Evolutionary conservation across 2,797 vertebrate species (phyloP).

Genomic region (Petrocephalus schoutedeni): DNA sequence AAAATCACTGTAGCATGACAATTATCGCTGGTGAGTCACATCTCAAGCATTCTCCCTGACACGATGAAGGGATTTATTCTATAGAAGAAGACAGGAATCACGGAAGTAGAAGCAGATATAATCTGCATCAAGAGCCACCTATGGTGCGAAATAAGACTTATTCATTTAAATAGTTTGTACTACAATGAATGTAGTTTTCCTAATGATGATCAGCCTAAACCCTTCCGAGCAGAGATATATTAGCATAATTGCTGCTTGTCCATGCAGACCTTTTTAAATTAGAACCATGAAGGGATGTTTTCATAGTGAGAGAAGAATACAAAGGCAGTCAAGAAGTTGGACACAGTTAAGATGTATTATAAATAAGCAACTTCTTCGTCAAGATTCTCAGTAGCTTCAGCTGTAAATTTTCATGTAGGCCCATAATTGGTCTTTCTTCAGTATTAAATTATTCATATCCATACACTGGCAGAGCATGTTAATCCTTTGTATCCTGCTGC

Average conservation of each 20-base stretch:
- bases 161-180: background rate
- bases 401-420: background rate
- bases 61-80: background rate
- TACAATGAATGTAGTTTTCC: background rate
- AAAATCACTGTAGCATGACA: background rate
- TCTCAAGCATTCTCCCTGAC: background rate
- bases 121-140: background rate
- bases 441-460: slow-evolving; percentile 23
- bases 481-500: slow-evolving; percentile 26
- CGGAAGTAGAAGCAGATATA: background rate
- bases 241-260: background rate
- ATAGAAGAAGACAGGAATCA: background rate
- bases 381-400: background rate
- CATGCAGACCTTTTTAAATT: background rate
- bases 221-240: background rate
- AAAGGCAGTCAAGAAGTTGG: background rate
- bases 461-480: slow-evolving; percentile 10
- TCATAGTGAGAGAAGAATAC: background rate
- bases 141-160: background rate
- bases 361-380: background rate
- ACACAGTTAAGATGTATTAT: background rate
- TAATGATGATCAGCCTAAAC: background rate
- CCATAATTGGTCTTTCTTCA: slow-evolving; percentile 20
- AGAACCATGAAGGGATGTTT: background rate
- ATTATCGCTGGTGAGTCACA: background rate